Conservation (phyloP, 2,113 vertebrate species). For the Butastur rufipennis region DNA sequence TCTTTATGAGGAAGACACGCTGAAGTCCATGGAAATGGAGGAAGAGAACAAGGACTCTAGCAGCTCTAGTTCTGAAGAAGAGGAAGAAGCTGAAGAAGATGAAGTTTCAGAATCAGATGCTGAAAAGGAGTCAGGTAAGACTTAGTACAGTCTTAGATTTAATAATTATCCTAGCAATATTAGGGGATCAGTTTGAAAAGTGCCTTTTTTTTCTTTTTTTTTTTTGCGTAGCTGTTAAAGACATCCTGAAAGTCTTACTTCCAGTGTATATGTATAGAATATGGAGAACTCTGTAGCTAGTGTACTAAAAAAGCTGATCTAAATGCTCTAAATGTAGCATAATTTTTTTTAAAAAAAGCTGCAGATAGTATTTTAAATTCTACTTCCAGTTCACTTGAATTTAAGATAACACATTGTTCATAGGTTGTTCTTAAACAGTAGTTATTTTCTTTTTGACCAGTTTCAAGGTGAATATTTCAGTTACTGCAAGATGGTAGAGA, state of each 20-base stretch:
- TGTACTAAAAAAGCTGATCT: background rate
- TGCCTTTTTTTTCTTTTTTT: too few species aligned
- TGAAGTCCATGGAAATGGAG: constrained; percentile 69
- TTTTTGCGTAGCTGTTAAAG: background rate
- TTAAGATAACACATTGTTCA: background rate
- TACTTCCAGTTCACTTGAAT: background rate
- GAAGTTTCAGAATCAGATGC: constrained; percentile 77
- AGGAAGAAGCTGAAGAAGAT: constrained; percentile 76
- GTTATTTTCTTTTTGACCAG: background rate
- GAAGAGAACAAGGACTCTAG: constrained; percentile 75
- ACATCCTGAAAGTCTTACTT: background rate
- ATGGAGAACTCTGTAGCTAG: background rate
- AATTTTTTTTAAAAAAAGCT: background rate
- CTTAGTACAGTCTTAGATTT: background rate
- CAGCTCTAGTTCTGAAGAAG: constrained; percentile 78
- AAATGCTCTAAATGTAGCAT: background rate
- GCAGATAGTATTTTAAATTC: background rate
- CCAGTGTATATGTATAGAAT: background rate
- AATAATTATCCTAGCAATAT: background rate
- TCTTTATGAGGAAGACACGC: constrained; percentile 71
- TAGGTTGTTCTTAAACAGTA: background rate
- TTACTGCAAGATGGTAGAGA: background rate
- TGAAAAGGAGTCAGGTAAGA: constrained; percentile 76
- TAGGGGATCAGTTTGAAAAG: background rate
- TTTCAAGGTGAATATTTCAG: background rate